Evolutionary conservation across 2,888 invertebrate species (phyloP).

Genomic region (Hypercompe scribonia): DNA sequence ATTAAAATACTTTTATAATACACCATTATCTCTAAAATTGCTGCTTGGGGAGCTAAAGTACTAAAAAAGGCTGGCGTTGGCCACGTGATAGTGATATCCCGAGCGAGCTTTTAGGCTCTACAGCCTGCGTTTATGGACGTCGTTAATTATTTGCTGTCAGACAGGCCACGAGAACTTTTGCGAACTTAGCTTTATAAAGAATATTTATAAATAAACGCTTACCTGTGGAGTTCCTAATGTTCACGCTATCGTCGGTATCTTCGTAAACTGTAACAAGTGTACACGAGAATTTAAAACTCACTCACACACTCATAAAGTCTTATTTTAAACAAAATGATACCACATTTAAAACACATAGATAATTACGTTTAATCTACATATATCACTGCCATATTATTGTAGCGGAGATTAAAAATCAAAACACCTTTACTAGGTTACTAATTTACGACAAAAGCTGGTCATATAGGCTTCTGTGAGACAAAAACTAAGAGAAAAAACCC

Average conservation of each 20-base stretch:
- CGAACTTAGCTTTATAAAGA: neutral
- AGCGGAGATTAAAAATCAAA: too few species aligned
- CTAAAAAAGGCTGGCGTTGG: neutral
- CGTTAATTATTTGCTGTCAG: neutral
- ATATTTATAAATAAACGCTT: conserved; percentile 21
- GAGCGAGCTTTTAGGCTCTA: neutral
- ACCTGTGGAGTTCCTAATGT: conserved; percentile 63
- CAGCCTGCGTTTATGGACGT: neutral
- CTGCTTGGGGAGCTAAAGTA: neutral
- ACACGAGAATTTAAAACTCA: neutral
- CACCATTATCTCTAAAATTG: neutral
- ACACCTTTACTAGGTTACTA: neutral
- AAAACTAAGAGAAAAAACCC: too few species aligned
- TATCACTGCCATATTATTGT: too few species aligned
- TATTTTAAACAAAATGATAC: too few species aligned
- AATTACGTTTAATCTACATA: too few species aligned
- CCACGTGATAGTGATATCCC: too few species aligned
- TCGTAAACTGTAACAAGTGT: conserved; percentile 67
- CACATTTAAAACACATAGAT: too few species aligned
- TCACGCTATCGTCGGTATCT: conserved; percentile 56
- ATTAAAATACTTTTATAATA: neutral
- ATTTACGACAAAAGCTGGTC: neutral
- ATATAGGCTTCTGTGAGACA: too few species aligned
- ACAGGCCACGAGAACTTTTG: neutral
- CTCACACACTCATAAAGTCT: too few species aligned